phyloP scores from a whole-genome alignment of 2,113 vertebrate genomes.

The Columba livia region DNA sequence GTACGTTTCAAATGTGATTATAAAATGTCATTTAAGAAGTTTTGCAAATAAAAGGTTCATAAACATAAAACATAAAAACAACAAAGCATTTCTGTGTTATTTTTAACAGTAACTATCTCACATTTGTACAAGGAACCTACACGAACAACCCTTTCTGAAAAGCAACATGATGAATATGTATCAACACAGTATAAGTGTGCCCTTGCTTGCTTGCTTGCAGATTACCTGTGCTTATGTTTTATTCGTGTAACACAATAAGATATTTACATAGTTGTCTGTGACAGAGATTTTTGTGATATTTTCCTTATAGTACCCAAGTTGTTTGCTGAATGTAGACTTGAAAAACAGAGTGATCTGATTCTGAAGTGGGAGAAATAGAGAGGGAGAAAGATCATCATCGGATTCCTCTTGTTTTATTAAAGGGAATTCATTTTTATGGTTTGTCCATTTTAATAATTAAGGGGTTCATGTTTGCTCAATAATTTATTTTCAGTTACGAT shows the following conservation, averaged over 20 bases:
- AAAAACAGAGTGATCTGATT: neutral
- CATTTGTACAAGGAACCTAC: neutral
- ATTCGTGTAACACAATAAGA: neutral
- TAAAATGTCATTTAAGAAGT: neutral
- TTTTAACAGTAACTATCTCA: neutral
- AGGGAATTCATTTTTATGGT: neutral
- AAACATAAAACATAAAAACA: neutral
- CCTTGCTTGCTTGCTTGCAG: neutral
- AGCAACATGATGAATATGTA: neutral
- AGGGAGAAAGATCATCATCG: neutral
- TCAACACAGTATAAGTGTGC: accelerated
- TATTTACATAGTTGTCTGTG: neutral
- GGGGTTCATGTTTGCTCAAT: neutral
- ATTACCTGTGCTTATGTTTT: neutral
- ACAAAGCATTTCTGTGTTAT: neutral
- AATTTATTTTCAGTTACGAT: neutral
- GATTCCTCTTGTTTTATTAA: neutral
- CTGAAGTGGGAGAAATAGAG: neutral
- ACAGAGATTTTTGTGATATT: neutral
- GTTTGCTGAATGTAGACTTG: neutral
- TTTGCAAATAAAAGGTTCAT: neutral
- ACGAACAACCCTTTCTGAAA: neutral
- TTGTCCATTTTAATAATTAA: neutral
- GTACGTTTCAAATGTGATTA: neutral
- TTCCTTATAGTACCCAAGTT: neutral